These are phyloP conservation scores for Diadumene lineata DNA, from an alignment of 92 coral and sea anemone species.

Conservation along the genomic window DNA sequence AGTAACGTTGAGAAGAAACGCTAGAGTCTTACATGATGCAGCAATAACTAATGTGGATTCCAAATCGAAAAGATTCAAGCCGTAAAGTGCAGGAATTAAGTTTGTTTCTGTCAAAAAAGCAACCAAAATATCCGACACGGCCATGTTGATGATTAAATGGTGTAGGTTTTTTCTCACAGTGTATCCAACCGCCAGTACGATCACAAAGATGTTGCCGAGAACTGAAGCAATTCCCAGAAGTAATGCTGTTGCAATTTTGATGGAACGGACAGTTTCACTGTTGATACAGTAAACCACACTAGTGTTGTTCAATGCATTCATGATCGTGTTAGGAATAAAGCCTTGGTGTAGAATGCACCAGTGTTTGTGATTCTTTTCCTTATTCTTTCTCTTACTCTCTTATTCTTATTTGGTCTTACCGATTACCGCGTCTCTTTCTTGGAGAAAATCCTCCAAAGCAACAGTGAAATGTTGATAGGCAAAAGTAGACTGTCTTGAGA, in stretches of 20 bases:
- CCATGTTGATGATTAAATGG: constrained; percentile 21
- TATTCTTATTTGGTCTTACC: no score
- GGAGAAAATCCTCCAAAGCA: no score
- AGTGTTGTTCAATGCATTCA: neutral
- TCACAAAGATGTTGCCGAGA: constrained; percentile 10
- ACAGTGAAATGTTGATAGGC: no score
- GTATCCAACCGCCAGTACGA: constrained; percentile 6
- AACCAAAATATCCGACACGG: constrained; percentile 16
- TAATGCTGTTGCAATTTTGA: neutral
- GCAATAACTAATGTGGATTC: neutral
- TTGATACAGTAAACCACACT: neutral
- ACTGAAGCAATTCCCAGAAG: neutral
- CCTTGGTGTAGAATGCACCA: no score
- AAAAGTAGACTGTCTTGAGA: no score
- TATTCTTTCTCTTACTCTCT: no score
- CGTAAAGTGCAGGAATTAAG: neutral
- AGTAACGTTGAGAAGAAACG: neutral
- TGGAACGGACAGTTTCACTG: neutral
- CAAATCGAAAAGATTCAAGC: neutral
- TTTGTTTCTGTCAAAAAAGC: neutral
- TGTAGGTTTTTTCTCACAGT: constrained; percentile 21
- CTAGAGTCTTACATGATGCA: neutral
- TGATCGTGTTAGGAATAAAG: neutral
- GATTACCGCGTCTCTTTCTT: no score
- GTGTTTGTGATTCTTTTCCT: no score